A percentile compares a stretch with the other conserved stretches of the same genome.
phyloP scores from a whole-genome alignment of 2,888 invertebrate species.

The Gonocerus acuteangulatus region DNA sequence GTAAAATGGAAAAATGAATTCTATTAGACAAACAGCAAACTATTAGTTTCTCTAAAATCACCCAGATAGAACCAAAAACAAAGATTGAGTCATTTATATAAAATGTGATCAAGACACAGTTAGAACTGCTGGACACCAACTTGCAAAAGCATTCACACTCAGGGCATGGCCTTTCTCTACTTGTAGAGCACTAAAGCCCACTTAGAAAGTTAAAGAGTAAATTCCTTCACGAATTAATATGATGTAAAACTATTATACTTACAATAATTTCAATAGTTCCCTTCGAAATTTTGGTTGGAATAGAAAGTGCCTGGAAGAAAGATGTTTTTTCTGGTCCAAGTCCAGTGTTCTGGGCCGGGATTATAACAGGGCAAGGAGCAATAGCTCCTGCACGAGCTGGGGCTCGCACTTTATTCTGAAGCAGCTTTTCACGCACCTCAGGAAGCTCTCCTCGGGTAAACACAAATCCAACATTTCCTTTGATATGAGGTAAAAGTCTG shows the following conservation, averaged over 20 bases:
- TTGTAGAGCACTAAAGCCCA: too few relatives aligned
- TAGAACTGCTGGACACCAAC: background rate
- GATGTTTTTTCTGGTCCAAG: conserved; percentile 99
- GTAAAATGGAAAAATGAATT: too few relatives aligned
- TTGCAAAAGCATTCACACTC: too few relatives aligned
- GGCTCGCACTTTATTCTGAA: conserved; percentile 95
- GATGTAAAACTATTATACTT: conserved; percentile 40
- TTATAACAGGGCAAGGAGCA: conserved; percentile 89
- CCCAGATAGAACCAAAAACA: too few relatives aligned
- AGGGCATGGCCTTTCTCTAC: too few relatives aligned
- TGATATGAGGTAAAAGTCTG: conserved; percentile 83
- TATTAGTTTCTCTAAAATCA: too few relatives aligned
- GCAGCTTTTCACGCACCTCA: conserved; percentile 81
- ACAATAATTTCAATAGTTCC: conserved; percentile 99
- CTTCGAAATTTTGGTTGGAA: conserved; percentile 98
- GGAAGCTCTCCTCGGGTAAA: conserved; percentile 94
- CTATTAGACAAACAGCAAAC: too few relatives aligned
- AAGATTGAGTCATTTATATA: too few relatives aligned
- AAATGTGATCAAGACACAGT: background rate
- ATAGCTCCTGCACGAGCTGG: conserved; percentile 96
- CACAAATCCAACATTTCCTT: conserved; percentile 96
- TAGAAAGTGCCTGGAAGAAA: conserved; percentile 99
- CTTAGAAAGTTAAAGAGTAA: too few relatives aligned
- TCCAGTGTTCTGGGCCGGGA: conserved; percentile 97
- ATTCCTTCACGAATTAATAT: too few relatives aligned